Evolutionary conservation across 2,888 invertebrate species (phyloP), one percentile per base, ranked within the genome.

Genomic region (Druceiella hillmani): DNA sequence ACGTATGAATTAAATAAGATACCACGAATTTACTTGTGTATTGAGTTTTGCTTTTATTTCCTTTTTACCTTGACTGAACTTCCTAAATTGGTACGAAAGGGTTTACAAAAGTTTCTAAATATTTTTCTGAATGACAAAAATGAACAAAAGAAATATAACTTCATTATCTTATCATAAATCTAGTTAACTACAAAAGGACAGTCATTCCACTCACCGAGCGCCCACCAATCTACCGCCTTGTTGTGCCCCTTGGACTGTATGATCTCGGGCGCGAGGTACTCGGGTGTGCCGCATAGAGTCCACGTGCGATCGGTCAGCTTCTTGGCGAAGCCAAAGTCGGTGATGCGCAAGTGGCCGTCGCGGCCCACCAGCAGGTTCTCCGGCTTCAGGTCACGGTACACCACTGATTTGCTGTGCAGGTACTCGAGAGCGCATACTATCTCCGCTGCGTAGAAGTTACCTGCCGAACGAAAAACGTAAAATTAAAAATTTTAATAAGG

Each of bases 211-310:
- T 64, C 62, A 87, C 87, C 97, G 56, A 98, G 74, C 12, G 97
- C 95, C 97, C 97, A 98, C 94, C 95, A 98, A 61, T 98, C 98
- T 1, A 98, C 97, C 4, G 94, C 94, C 61, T 90, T 93, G 60
- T 97, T 97, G 68, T 98, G 97, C 22, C 98, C 98, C 73, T 94
- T 94, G 53, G 92, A 92, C 62, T 93, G 94, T 52, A 97, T 95
- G 48, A 97, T 94, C 69, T 97, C 95, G 9, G 92, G 92, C 29
- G 98, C 97, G 46, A 98, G 74, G 64, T 98, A 98, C 63, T 98
- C 97, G 0, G 97, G 95, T 1, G 98, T 98, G 1, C 95, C 95
- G 59, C 95, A 95, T 30, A 95, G 63, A 1, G 93, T 95, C 94
- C 94, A 95, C 38, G 95, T 97, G 52, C 95, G 82, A 62, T 97